These are phyloP conservation scores for Heloderma charlesbogerti DNA, from an alignment of 2,113 vertebrate species.

Conservation along the genomic window DNA sequence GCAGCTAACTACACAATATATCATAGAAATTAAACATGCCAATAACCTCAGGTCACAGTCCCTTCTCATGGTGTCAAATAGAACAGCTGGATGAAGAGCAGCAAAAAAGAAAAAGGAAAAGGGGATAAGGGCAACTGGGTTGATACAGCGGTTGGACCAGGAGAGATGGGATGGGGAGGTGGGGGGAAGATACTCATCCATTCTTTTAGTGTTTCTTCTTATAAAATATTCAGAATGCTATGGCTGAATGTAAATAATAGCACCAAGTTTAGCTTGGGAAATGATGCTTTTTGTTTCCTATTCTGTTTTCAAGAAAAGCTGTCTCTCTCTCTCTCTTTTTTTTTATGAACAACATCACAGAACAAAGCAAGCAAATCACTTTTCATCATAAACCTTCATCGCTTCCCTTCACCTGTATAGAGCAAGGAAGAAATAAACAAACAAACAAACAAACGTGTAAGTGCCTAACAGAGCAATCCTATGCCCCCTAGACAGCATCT, in stretches of 20 bases:
- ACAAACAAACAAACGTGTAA: background rate
- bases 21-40: conserved; percentile 36
- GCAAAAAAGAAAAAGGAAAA: rapidly evolving
- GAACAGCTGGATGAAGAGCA: background rate
- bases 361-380: background rate
- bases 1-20: conserved; percentile 45
- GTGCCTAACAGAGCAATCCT: too few relatives aligned
- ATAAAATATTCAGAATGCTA: conserved; percentile 30
- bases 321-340: background rate
- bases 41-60: conserved; percentile 44
- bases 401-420: background rate
- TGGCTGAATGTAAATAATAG: background rate
- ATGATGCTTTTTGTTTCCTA: conserved; percentile 6
- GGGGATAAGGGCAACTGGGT: background rate
- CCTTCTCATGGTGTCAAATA: background rate
- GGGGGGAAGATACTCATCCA: background rate
- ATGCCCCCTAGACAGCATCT: too few relatives aligned
- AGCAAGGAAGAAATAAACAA: background rate
- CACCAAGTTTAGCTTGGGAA: background rate
- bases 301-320: conserved; percentile 4
- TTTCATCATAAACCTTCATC: background rate
- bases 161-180: background rate
- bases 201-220: conserved; percentile 1
- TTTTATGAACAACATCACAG: background rate
- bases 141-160: conserved; percentile 33